phyloP scores from a whole-genome alignment of 2,113 vertebrate genomes.

The Phaetusa simplex region DNA sequence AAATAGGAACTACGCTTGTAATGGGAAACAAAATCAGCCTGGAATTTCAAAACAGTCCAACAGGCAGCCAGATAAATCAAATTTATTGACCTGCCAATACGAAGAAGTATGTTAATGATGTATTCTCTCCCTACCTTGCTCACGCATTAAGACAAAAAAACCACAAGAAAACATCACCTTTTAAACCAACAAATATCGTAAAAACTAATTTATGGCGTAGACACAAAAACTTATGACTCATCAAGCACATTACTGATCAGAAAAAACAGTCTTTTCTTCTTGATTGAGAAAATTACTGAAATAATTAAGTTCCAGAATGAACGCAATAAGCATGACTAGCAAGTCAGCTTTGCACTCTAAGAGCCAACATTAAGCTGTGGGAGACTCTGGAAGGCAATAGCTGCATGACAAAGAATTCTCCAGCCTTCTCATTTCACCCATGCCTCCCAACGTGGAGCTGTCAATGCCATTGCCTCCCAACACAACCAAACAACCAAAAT shows the following conservation, averaged over 20 bases:
- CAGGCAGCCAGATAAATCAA: neutral
- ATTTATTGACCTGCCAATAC: neutral
- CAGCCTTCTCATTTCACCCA: neutral
- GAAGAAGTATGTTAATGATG: neutral
- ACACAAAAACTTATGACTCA: neutral
- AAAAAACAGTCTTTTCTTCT: neutral
- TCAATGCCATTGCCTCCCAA: neutral
- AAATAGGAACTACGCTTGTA: neutral
- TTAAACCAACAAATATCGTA: neutral
- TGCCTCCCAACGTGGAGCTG: fast-evolving
- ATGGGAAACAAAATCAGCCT: neutral
- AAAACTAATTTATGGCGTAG: neutral
- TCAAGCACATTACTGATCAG: neutral
- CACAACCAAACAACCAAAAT: neutral
- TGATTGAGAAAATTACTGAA: neutral
- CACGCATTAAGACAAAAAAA: neutral
- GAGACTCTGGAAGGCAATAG: neutral
- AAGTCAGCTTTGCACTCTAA: neutral
- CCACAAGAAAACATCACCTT: neutral
- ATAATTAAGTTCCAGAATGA: neutral
- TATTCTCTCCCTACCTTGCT: neutral
- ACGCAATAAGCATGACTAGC: neutral
- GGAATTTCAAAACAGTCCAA: neutral
- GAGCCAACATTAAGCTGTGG: neutral
- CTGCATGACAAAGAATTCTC: neutral